Evolutionary conservation across 2,113 vertebrate genomes (phyloP), one percentile per base, ranked within the genome.

Genomic region (Caretta caretta): DNA sequence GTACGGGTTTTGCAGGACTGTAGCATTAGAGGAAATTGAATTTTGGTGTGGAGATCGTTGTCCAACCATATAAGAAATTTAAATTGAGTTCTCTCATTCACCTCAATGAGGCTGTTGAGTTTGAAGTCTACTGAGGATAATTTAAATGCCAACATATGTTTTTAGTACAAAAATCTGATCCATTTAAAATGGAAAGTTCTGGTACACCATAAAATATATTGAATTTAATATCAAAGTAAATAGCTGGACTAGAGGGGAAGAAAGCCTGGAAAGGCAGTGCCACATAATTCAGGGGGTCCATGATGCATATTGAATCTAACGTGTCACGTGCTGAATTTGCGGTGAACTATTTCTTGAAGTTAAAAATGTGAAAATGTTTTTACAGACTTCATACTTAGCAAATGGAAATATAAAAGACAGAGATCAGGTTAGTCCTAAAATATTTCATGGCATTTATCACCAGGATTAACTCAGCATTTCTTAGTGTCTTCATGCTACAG

Each of bases 391-490:
- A 38, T 92, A 94, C 93, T 92, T 95, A 95, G 95, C 89, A 19
- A 94, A 83, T 69, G 86, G 86, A 92, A 92, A 78, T 89, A 10
- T 6, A 78, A 95, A 93, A 93, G n/a, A 62, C 49, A 86, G 35
- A 57, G 78, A 51, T 92, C 0, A 1, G 86, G 88, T 96, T 78
- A 91, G 89, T 62, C 46, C 90, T 90, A 75, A 76, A 75, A 7
- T 86, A 86, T 90, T 94, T 35, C 57, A 54, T 75, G 94, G 87
- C 85, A 86, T 94, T 96, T 96, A 85, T 92, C 93, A 76, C 93
- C 92, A 93, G 88, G 72, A 89, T 86, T 88, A 96, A 65, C 49
- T 83, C 72, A 5, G 2, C 50, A 76, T 93, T 27, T 94, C 93
- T 86, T 94, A 96, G 89, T 0, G 1, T 2, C 0, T 92, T 92